Percentiles rank a stretch among this genome's conserved stretches.
Evolutionary conservation across 53 echinoderm and acorn worm species (phyloP).

Genomic region (Apostichopus leukothele): DNA sequence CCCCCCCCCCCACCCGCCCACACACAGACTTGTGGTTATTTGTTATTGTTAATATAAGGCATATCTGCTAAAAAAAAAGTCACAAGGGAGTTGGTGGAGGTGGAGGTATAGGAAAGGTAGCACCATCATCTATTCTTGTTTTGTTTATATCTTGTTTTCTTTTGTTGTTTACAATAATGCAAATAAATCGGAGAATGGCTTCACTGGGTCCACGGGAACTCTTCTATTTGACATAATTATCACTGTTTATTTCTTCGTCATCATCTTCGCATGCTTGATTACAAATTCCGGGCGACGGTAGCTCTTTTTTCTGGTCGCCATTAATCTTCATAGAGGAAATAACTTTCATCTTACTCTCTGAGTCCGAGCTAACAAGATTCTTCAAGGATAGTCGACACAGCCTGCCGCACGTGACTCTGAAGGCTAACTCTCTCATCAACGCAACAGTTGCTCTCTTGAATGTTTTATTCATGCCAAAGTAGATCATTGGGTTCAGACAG

Average conservation of each 20-base stretch:
- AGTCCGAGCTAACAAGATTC: not conserved
- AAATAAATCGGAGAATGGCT: not conserved
- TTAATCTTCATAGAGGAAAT: not conserved
- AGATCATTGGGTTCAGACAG: conserved; percentile 56
- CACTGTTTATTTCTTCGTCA: no score
- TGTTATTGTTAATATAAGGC: no score
- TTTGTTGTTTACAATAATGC: no score
- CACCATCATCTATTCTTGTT: no score
- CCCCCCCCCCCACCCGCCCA: no score
- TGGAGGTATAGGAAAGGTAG: no score
- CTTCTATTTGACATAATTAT: no score
- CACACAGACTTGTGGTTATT: no score
- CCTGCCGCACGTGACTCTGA: not conserved
- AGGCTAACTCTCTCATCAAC: not conserved
- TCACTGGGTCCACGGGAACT: no score
- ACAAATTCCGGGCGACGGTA: not conserved
- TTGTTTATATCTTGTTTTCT: no score
- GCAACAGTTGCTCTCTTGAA: conserved; percentile 27
- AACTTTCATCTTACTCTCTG: not conserved
- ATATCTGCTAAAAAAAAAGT: no score
- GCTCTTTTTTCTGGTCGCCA: not conserved
- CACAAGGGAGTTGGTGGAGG: no score
- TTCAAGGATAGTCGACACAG: not conserved
- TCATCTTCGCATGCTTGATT: not conserved
- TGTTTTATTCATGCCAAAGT: conserved; percentile 60